Base-by-base conservation (phyloP, 2,113 vertebrate species). In the Rhipidura dahli region DNA sequence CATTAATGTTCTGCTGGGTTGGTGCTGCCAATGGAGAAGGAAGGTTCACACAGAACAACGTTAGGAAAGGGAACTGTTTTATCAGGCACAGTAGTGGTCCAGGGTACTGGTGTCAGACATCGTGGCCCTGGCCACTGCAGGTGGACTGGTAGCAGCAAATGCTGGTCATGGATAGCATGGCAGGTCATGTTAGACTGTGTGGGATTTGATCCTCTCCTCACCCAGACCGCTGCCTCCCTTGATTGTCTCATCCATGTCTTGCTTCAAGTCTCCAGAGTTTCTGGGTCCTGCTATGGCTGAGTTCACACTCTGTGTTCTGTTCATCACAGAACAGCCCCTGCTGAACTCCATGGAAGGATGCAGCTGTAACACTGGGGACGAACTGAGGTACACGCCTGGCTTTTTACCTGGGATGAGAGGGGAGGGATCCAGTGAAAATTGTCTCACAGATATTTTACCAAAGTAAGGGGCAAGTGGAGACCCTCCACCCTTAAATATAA, bases 241-340 rank as follows among this genome's bases (percentile, higher is more conserved):
- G 21, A 26, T 37, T 53, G 5, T 63, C 47, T 86, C 4, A 11
- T 28, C 26, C 0, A 1, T 1, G 0, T 37, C 23, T 80, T 64
- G n/a, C n/a, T 86, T 83, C 28, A 66, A 37, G 61, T 40, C 27
- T 44, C 19, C 10, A 16, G 30, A 39, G 37, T 21, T 47, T 39
- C 61, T 44, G 31, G 42, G 21, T 80, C 51, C 27, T 89, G 19
- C 56, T 71, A 18, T 24, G 49, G n/a, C 26, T 61, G 47, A 54
- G 42, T 68, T 80, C 28, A n/a, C 12, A 5, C 35, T 47, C 44
- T 37, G 14, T 49, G 47, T 49, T 49, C 47, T 49, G 47, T 9
- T 21, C 1, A 0, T 64, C 0, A 0, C 7, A 40, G 53, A 59
- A 14, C 17, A 86, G 50, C 15, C 15, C 54, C 66, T 68, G 71